Conservation (phyloP, 2,113 vertebrate species). For the Ptilorrhoa leucosticta region DNA sequence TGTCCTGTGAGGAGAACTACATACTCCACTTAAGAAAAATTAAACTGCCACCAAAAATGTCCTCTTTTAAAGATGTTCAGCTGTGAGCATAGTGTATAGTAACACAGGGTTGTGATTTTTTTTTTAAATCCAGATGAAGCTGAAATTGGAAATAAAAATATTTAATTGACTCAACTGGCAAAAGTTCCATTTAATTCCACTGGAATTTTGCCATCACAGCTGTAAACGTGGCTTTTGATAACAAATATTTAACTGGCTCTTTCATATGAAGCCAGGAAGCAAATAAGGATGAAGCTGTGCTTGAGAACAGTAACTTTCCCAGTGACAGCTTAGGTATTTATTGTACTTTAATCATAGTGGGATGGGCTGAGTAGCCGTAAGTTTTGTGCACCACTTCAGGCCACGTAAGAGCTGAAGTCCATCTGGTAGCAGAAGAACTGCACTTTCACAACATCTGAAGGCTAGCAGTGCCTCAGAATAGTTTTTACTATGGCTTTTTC, state of each 20-base stretch:
- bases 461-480: not conserved
- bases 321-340: not conserved
- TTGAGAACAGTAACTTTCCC: not conserved
- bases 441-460: not conserved
- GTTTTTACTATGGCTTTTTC: not conserved
- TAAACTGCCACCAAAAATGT: not conserved
- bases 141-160: not conserved
- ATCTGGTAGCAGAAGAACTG: not conserved
- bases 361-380: not conserved
- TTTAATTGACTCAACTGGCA: not conserved
- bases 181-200: not conserved
- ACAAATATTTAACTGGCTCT: not conserved
- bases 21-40: not conserved
- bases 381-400: not conserved
- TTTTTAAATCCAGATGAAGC: not conserved
- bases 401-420: not conserved
- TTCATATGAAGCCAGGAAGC: not conserved
- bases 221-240: slow-evolving; percentile 2
- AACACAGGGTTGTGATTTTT: not conserved
- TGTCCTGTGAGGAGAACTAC: not conserved
- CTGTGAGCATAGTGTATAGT: not conserved
- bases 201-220: not conserved
- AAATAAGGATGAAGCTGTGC: not conserved
- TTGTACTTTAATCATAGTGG: not conserved
- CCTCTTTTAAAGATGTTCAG: not conserved